Evolutionary conservation across 2,113 vertebrate species (phyloP), one percentile per base, ranked within the genome.

Genomic region (Oreochromis tanganicae): DNA sequence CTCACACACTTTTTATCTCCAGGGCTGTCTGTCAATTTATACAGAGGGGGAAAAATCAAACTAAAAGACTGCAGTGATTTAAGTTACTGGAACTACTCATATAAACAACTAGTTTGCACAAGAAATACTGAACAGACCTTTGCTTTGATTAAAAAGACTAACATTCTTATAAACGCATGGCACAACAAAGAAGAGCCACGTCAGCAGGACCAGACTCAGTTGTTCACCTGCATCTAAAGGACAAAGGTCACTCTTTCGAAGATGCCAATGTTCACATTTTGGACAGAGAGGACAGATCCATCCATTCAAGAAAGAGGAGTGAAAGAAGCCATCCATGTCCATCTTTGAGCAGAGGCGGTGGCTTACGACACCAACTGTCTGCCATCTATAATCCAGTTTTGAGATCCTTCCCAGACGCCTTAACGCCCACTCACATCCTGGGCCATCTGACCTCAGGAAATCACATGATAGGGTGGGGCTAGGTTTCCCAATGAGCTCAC

Each of bases 101-200:
- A 0, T 41, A 0, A 68, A 68, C 11, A 41, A 41, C n/a, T 68
- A 5, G 63, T 41, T 13, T 41, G 34, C n/a, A 24, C 12, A 1
- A 71, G 11, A 24, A 71, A 1, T 71, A 43, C 21, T 43, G 7
- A 71, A 71, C n/a, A 9, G 12, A 43, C 36, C 34, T 13, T 21
- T 41, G 19, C 61, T 13, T 21, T 68, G 19, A 68, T 38, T 68
- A 41, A 68, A 41, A 41, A 13, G 38, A 71, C 12, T 1, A 71
- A 71, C 7, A 43, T 16, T 4, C 7, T 43, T 71, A 43, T 16
- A 43, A 71, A 21, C 2, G 2, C 19, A n/a, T 3, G 9, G 50
- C 50, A n/a, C 54, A 57, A 2, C 55, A 57, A 0, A 5, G 56
- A 29, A 29, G 13, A 59, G 56, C 56, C 56, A 59, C 56, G 7